These are phyloP conservation scores for Urocolius indicus DNA, from an alignment of 2,113 vertebrate species.

Conservation along the genomic window DNA sequence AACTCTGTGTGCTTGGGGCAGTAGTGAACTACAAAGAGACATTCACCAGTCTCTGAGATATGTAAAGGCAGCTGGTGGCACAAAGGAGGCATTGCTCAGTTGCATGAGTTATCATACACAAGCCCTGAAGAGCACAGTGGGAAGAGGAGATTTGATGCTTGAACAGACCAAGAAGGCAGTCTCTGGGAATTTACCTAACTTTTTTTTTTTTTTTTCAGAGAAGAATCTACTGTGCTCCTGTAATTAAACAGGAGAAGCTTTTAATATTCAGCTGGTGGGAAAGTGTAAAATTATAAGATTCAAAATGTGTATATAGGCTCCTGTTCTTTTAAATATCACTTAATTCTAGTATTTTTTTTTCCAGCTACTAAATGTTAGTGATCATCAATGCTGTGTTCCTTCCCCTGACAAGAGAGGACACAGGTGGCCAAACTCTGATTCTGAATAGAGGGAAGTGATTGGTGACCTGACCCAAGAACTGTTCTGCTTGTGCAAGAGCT, in stretches of 20 bases:
- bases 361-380: not conserved
- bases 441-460: not conserved
- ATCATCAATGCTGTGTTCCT: not conserved
- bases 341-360: not conserved
- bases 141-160: not conserved
- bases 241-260: not conserved
- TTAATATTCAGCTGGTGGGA: not conserved
- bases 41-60: not conserved
- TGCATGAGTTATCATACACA: rapidly evolving
- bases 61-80: rapidly evolving
- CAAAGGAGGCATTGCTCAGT: not conserved
- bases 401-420: not conserved
- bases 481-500: not conserved
- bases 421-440: not conserved
- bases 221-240: not conserved
- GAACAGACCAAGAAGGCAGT: not conserved
- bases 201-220: not conserved
- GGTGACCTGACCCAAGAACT: not conserved
- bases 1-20: not conserved
- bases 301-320: not conserved
- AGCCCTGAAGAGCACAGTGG: not conserved
- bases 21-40: not conserved
- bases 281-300: not conserved
- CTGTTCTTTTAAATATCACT: not conserved
- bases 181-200: not conserved